Conservation (phyloP, 2,888 invertebrate species). For the Selenia dentaria region DNA sequence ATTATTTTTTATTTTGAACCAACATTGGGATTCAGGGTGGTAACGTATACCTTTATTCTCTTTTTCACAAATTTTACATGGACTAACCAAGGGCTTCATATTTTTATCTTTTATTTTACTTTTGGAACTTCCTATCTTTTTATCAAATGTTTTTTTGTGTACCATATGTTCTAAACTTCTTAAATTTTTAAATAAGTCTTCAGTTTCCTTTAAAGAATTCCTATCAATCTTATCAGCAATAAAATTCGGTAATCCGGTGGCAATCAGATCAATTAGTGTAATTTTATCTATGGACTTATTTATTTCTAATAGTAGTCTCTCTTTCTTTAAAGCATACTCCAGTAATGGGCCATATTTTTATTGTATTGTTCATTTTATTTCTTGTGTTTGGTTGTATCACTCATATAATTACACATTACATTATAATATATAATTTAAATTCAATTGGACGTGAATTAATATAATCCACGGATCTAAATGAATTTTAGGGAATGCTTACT, state of each 20-base stretch:
- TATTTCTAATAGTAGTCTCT: too few relatives aligned
- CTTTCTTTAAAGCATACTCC: too few relatives aligned
- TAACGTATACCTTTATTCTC: slow-evolving; percentile 23
- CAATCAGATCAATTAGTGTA: neutral
- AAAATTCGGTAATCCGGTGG: neutral
- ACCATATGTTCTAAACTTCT: slow-evolving; percentile 19
- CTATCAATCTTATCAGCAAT: too few relatives aligned
- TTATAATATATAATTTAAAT: too few relatives aligned
- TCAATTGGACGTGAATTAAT: too few relatives aligned
- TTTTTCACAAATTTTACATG: slow-evolving; percentile 26
- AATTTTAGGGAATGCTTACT: too few relatives aligned
- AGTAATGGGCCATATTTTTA: too few relatives aligned
- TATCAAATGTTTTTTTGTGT: too few relatives aligned
- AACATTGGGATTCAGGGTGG: slow-evolving; percentile 25
- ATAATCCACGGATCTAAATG: too few relatives aligned
- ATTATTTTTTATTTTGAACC: slow-evolving; percentile 22
- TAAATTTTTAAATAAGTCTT: slow-evolving; percentile 6
- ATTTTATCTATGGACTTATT: neutral
- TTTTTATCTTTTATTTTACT: slow-evolving; percentile 10
- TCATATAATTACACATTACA: too few relatives aligned
- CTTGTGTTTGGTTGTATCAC: too few relatives aligned
- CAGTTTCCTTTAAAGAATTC: slow-evolving; percentile 3
- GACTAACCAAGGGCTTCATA: neutral
- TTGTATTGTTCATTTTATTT: too few relatives aligned
- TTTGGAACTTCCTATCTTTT: slow-evolving; percentile 3